These are phyloP conservation scores for Drosophila limbata DNA, from an alignment of 2,888 invertebrate species.

Conservation along the genomic window DNA sequence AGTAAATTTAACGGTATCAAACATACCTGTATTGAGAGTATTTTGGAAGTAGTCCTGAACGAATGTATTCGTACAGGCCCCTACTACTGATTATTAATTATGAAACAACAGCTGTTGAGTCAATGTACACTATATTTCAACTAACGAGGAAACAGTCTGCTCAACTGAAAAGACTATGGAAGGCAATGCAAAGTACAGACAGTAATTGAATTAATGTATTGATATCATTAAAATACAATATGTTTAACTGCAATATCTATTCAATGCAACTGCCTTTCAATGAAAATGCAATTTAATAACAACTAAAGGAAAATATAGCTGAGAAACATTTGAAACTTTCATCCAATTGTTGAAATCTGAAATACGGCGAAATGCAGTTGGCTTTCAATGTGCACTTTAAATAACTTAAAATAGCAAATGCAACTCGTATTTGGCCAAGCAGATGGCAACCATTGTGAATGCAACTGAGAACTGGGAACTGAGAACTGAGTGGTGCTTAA, in stretches of 20 bases:
- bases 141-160: no score
- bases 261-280: neutral
- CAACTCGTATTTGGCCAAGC: conserved; percentile 1
- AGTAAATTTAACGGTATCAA: no score
- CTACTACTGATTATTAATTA: no score
- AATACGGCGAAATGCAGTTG: neutral
- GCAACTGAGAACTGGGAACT: neutral
- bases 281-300: neutral
- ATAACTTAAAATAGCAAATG: conserved; percentile 4
- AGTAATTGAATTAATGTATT: neutral
- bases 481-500: conserved; percentile 35
- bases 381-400: conserved; percentile 2
- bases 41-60: no score
- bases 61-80: no score
- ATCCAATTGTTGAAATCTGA: neutral
- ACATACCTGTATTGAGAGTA: no score
- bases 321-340: neutral
- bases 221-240: neutral
- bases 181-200: no score
- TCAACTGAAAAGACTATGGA: no score
- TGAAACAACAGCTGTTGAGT: no score
- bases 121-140: no score
- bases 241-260: neutral
- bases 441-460: conserved; percentile 33
- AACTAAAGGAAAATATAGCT: neutral